Conservation (phyloP, 2,113 vertebrate species). For the Corythaixoides concolor region DNA sequence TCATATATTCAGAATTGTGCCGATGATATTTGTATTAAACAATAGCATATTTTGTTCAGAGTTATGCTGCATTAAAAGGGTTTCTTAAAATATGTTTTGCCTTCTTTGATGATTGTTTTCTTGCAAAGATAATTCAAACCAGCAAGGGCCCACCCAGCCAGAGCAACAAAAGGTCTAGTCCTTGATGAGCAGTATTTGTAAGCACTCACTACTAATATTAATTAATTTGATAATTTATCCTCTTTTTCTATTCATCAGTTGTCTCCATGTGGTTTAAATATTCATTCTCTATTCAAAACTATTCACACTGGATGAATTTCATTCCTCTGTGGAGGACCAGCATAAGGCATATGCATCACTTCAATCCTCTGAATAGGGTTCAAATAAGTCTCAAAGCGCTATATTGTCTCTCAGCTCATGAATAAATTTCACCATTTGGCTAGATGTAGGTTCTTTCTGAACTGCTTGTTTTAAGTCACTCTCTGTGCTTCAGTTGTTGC, state of each 20-base stretch:
- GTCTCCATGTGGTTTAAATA: constrained; percentile 54
- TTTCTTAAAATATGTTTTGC: constrained; percentile 37
- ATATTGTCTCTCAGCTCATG: background rate
- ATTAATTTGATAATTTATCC: constrained; percentile 60
- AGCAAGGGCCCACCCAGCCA: background rate
- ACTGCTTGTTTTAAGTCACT: background rate
- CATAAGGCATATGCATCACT: constrained; percentile 31
- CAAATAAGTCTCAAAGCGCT: background rate
- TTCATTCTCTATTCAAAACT: constrained; percentile 41
- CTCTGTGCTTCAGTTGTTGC: background rate
- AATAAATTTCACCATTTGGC: constrained; percentile 13
- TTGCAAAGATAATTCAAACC: constrained; percentile 61
- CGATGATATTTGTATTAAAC: constrained; percentile 26
- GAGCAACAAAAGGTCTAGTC: background rate
- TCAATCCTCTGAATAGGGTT: constrained; percentile 24
- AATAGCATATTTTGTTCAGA: constrained; percentile 36
- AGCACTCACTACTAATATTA: constrained; percentile 67
- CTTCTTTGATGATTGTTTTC: constrained; percentile 47
- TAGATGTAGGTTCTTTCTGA: background rate
- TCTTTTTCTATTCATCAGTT: constrained; percentile 48
- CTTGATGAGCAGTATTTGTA: constrained; percentile 45
- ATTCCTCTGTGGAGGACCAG: constrained; percentile 19
- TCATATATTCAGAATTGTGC: background rate
- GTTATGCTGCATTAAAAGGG: constrained; percentile 12
- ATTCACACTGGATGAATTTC: constrained; percentile 27